Evolutionary conservation across 2,888 invertebrate species (phyloP).

Genomic region (Drosophila pegasa): DNA sequence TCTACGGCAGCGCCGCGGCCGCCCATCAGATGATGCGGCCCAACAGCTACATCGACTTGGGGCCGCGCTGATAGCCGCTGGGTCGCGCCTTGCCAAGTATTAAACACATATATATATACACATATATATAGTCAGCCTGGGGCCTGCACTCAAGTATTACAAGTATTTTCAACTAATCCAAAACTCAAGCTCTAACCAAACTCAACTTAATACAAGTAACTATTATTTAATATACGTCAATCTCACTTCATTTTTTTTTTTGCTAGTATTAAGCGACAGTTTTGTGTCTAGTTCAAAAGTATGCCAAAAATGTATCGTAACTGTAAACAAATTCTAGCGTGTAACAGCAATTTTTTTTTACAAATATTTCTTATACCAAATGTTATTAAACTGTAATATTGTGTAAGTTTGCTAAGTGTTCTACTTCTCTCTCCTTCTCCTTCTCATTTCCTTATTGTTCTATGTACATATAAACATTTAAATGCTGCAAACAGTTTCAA

Average conservation of each 20-base stretch:
- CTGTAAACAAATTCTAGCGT: slow-evolving; percentile 44
- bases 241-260: slow-evolving; percentile 30
- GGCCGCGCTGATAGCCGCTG: slow-evolving; percentile 78
- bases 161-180: slow-evolving; percentile 53
- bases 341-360: slow-evolving; percentile 30
- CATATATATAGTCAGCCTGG: slow-evolving; percentile 30
- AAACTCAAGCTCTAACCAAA: slow-evolving; percentile 22
- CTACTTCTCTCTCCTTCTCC: background rate
- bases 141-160: slow-evolving; percentile 71
- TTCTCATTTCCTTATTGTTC: slow-evolving; percentile 33
- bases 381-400: slow-evolving; percentile 49
- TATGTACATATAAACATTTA: slow-evolving; percentile 39
- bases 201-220: slow-evolving; percentile 10
- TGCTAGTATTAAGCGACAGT: slow-evolving; percentile 37
- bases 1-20: slow-evolving; percentile 78
- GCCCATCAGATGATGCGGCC: slow-evolving; percentile 83
- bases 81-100: slow-evolving; percentile 25
- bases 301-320: slow-evolving; percentile 52
- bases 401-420: slow-evolving; percentile 32
- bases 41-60: slow-evolving; percentile 84
- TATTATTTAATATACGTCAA: slow-evolving; percentile 7
- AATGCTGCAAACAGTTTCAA: slow-evolving; percentile 47
- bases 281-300: slow-evolving; percentile 56
- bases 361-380: slow-evolving; percentile 11
- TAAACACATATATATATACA: slow-evolving; percentile 17